Base-by-base conservation (phyloP, 2,888 invertebrate genomes). In the Xanthia icteritia region DNA sequence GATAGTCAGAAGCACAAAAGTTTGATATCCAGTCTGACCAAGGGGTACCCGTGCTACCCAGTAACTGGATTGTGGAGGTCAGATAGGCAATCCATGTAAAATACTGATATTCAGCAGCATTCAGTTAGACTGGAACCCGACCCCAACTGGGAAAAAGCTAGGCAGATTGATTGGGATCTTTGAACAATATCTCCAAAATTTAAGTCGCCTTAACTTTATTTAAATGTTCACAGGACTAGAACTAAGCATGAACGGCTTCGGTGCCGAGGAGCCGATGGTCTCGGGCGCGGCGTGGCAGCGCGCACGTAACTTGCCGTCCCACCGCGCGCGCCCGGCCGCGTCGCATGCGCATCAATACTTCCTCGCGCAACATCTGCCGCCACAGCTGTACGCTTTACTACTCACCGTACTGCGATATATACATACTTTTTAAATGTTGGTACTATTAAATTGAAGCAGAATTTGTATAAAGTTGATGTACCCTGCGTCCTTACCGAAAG, bases 241-340 rank as follows among this genome's bases (percentile, higher is more conserved):
- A 73, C 92, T 96, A 67, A 96, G 92, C 87, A 93, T 96, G 93
- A 95, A 94, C 76, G 95, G 95, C 0, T 94, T 92, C 70, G 93
- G 93, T 0, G 95, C 95, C 0, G 96, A 96, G 73, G 96, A 95
- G 87, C 96, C 96, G 9, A 94, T 96, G 95, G 96, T 96, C 31
- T 96, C 96, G 0, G 96, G 96, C 0, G 96, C 96, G 8, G 96
- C 96, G 36, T 96, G 96, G 96, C 96, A 96, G 89, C 93, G 95
- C n/a, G 93, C 95, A 8, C 92, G 95, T 77, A 93, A 91, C 86
- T 81, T 90, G 0, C 92, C 92, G 0, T 88, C 93, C 0, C 86
- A 89, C 20, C 92, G 92, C 4, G 91, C 92, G 8, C 92, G 91
- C 3, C 94, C 95, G 0, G 94, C 95, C 0, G 92, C 95, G 0